Conservation (phyloP, 2,797 vertebrate genomes). For the Clarias platycephalus region DNA sequence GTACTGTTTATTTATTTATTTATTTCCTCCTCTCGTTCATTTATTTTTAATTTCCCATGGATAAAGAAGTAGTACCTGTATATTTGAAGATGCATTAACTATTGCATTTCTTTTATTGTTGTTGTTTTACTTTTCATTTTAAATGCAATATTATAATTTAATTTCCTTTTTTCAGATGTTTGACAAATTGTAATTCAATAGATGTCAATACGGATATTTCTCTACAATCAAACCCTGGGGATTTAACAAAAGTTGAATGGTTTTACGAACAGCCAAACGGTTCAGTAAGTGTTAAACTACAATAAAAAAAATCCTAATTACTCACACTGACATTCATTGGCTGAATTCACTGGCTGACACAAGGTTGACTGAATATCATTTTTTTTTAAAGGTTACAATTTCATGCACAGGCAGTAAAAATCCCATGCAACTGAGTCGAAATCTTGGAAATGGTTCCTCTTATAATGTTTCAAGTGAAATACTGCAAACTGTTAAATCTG, state of each 20-base stretch:
- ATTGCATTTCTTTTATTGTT: background rate
- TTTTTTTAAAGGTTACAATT: background rate
- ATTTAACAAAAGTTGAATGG: background rate
- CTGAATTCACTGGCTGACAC: too few relatives aligned
- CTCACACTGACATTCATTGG: too few relatives aligned
- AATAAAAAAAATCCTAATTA: background rate
- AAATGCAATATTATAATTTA: too few relatives aligned
- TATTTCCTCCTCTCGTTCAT: background rate
- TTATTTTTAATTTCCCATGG: background rate
- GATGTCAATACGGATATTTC: background rate
- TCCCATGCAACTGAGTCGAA: background rate
- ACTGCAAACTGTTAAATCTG: slow-evolving; percentile 44
- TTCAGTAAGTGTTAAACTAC: background rate
- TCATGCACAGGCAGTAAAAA: rapidly evolving
- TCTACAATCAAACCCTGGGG: background rate
- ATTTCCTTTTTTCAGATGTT: background rate
- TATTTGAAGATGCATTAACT: background rate
- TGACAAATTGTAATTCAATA: background rate
- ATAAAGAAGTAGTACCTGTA: background rate
- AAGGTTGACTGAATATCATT: too few relatives aligned
- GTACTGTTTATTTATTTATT: background rate
- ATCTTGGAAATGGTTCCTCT: background rate
- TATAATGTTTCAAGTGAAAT: slow-evolving; percentile 56
- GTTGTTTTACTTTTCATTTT: too few relatives aligned
- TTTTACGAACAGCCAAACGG: background rate